Evolutionary conservation across 2,888 invertebrate genomes (phyloP), one percentile per base, ranked within the genome.

Genomic region (Acholoe squamosa): DNA sequence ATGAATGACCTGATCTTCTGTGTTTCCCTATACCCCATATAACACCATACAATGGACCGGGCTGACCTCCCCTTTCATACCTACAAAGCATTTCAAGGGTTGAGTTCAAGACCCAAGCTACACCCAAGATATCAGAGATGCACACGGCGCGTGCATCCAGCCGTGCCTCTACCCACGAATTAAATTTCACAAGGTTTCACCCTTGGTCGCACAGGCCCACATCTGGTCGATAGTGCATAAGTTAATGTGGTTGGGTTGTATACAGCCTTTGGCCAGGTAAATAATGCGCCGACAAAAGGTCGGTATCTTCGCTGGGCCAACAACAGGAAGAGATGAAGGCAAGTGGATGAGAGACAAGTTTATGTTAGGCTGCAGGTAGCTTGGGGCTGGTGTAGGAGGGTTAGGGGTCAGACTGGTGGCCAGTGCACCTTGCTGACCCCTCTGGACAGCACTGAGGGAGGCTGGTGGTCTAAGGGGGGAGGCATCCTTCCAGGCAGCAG

Each of bases 131-230:
- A 61, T 76, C 76, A 76, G 31, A 76, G 76, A 76, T 76, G 76
- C 16, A 25, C 76, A 16, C 31, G 14, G 76, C 31, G 16, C 25
- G 80, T 80, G 33, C 80, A 80, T 12, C n/a, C 80, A 80, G 16
- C 80, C 80, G 34, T 80, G 33, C 19, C 12, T 43, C 34, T 31
- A 80, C 80, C 80, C 34, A 25, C 14, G 43, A 80, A 80, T 80
- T 80, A 80, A 80, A 80, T 80, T 34, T 80, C 80, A 43, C 80
- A 43, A 80, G 80, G 43, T 80, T 80, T 80, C 80, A 80, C 80
- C 80, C 80, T 43, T 34, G 80, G 43, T 43, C 34, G 12, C 34
- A 0, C 33, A 25, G 80, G 14, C 80, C 33, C 33, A n/a, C 80
- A 22, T 80, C 80, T 80, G 80, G 80, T 80, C 33, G 80, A 80